Conservation (phyloP, 92 coral and sea anemone species). For the Phenganax stokvisi region DNA sequence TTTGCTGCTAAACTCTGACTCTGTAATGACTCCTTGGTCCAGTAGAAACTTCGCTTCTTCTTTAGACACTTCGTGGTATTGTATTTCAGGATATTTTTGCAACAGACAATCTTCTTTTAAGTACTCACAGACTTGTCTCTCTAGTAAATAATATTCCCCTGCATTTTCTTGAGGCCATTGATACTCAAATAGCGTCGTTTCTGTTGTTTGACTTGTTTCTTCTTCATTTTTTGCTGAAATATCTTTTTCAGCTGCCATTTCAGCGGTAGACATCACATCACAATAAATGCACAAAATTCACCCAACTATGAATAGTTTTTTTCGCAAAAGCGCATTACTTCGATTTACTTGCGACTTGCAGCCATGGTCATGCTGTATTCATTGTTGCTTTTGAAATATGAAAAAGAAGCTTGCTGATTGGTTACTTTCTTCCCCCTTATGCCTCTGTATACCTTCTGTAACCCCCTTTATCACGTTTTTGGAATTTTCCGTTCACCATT, state of each 20-base stretch:
- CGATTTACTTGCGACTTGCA: background rate
- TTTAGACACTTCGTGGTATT: constrained; percentile 46
- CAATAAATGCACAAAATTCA: background rate
- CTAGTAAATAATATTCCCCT: constrained; percentile 71
- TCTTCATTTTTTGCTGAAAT: constrained; percentile 35
- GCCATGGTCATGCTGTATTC: background rate
- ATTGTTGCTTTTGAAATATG: background rate
- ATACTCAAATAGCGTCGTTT: constrained; percentile 60
- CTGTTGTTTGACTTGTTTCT: constrained; percentile 15
- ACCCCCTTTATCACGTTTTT: no score
- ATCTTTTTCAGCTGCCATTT: constrained; percentile 15
- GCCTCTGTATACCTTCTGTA: no score
- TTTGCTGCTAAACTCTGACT: constrained; percentile 42
- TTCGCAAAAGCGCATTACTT: background rate
- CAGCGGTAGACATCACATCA: background rate
- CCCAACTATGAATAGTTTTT: background rate
- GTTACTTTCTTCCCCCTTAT: background rate
- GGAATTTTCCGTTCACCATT: no score
- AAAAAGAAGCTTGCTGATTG: background rate
- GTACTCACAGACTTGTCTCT: constrained; percentile 69
- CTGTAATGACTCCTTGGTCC: constrained; percentile 60
- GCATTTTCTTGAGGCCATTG: constrained; percentile 90
- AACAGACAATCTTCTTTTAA: constrained; percentile 55
- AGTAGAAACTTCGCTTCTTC: constrained; percentile 70
- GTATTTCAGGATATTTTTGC: constrained; percentile 67